A percentile compares a stretch with the other conserved stretches of the same genome.
phyloP scores from a whole-genome alignment of 2,888 invertebrate genomes.

The Tetheella fluctuosa region DNA sequence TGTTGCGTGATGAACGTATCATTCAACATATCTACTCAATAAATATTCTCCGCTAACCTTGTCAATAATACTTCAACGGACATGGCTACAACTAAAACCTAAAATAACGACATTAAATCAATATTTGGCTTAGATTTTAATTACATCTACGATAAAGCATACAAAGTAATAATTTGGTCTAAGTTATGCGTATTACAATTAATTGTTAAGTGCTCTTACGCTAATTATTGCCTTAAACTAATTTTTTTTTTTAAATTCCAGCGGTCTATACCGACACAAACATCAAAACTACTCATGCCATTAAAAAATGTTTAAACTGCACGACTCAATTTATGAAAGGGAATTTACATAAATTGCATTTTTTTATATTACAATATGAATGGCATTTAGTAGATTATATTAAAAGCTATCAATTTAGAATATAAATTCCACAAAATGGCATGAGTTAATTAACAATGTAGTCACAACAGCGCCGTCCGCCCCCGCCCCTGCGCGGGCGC shows the following conservation, averaged over 20 bases:
- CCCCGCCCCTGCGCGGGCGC: slow-evolving; percentile 25
- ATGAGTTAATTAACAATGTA: slow-evolving; percentile 37
- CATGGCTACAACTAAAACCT: slow-evolving; percentile 68
- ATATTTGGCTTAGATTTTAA: slow-evolving; percentile 84
- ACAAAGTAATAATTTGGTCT: slow-evolving; percentile 83
- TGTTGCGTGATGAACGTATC: slow-evolving; percentile 17
- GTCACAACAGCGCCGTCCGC: slow-evolving; percentile 20
- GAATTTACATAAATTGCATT: slow-evolving; percentile 27
- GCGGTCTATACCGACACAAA: slow-evolving; percentile 51
- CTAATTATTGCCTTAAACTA: slow-evolving; percentile 81
- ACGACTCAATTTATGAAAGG: slow-evolving; percentile 18
- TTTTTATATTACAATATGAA: slow-evolving; percentile 18
- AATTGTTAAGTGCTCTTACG: slow-evolving; percentile 79
- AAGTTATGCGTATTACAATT: slow-evolving; percentile 78
- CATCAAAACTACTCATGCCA: slow-evolving; percentile 50
- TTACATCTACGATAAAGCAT: slow-evolving; percentile 82
- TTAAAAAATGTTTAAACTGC: slow-evolving; percentile 19
- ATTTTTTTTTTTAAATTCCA: slow-evolving; percentile 72
- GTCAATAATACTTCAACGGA: slow-evolving; percentile 80
- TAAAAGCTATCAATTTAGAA: neutral
- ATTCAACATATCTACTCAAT: slow-evolving; percentile 53
- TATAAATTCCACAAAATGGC: slow-evolving; percentile 28
- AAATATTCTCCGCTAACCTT: slow-evolving; percentile 73
- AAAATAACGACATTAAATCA: slow-evolving; percentile 78
- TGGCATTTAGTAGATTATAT: neutral